These are phyloP conservation scores for Pachydiplax longipennis DNA, from an alignment of 2,888 invertebrate species.

Conservation along the genomic window DNA sequence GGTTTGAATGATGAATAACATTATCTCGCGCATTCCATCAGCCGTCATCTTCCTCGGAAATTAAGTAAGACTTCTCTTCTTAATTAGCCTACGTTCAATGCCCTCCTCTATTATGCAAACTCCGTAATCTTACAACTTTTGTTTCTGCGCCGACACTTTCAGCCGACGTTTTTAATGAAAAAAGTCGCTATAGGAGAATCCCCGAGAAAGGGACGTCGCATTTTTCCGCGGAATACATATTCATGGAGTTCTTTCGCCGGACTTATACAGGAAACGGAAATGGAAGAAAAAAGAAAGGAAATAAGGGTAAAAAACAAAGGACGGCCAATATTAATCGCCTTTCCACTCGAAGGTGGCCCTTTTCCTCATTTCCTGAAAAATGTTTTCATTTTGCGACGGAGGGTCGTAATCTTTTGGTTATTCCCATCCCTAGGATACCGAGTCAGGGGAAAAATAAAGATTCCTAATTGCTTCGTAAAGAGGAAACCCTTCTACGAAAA, in stretches of 20 bases:
- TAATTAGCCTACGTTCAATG: too few relatives aligned
- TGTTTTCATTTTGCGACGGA: not conserved
- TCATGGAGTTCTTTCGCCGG: constrained; percentile 26
- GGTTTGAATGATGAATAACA: too few relatives aligned
- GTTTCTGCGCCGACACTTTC: not conserved
- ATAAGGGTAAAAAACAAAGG: not conserved
- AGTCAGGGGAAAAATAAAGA: not conserved
- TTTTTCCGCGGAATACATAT: constrained; percentile 21
- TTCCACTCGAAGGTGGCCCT: too few relatives aligned
- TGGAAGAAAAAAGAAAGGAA: not conserved
- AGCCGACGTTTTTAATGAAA: not conserved
- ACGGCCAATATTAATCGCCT: constrained; percentile 13
- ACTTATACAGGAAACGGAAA: constrained; percentile 19
- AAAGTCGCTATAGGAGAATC: not conserved
- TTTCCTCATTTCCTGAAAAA: not conserved
- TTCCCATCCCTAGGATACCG: not conserved
- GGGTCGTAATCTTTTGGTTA: not conserved
- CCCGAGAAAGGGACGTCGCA: not conserved
- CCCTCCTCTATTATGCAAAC: too few relatives aligned
- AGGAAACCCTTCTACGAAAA: too few relatives aligned
- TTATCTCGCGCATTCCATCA: too few relatives aligned
- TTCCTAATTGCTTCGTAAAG: not conserved
- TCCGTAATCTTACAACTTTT: not conserved
- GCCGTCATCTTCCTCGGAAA: too few relatives aligned
- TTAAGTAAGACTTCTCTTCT: too few relatives aligned